Evolutionary conservation across 64 coral and sea anemone genomes (phyloP), one percentile per base, ranked within the genome.

Genomic region (Astreopora myriophthalma): DNA sequence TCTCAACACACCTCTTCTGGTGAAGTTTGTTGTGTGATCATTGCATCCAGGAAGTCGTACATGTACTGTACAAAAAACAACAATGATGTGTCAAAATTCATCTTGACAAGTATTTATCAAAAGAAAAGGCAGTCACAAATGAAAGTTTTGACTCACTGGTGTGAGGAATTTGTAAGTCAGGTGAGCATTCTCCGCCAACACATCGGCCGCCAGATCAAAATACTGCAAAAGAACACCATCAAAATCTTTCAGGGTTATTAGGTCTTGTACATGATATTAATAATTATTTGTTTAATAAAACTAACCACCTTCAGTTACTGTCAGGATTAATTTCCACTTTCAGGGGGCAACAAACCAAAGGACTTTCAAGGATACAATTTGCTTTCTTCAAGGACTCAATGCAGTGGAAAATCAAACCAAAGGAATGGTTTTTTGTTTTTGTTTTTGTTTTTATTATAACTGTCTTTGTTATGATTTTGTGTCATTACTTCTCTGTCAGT

Each of bases 121-220:
- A 55, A 55, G 51, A 3, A 14, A 55, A 55, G 51, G 16, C 8
- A 55, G n/a, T n/a, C n/a, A n/a, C n/a, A n/a, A n/a, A n/a, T n/a
- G n/a, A n/a, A n/a, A n/a, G n/a, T n/a, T n/a, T n/a, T n/a, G n/a
- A n/a, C 94, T 99, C 88, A 99, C 96, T 74, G 96, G 94, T 91
- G 88, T 95, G 51, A 99, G 91, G 60, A 90, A 99, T 74, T 99
- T 99, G 68, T 99, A 99, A 3, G 96, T 95, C n/a, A 95, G 75
- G 38, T 99, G 96, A 77, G 96, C 96, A 91, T 99, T 99, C 68
- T 99, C 96, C 2, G 96, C 96, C 40, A 99, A 88, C n/a, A 99
- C 96, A 80, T 99, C 96, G 17, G 96, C 96, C 30, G 96, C 96
- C 31, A 99, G 29, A 85, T 99, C 96, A 88, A 93, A 99, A 80